phyloP scores from a whole-genome alignment of 2,113 vertebrate genomes.

The Eulacestoma nigropectus region DNA sequence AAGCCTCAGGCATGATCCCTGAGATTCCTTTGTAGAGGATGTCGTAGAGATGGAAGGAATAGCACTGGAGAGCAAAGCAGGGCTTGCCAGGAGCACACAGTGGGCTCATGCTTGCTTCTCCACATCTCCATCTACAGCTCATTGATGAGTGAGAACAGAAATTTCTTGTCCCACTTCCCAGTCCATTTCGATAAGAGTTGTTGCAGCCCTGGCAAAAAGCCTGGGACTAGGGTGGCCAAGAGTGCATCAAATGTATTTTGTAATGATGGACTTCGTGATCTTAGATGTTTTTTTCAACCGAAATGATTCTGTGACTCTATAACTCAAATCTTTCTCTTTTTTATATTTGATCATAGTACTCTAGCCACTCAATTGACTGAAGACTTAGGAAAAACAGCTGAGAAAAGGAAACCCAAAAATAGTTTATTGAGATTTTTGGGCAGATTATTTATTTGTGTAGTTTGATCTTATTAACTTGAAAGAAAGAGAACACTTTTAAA shows the following conservation, averaged over 20 bases:
- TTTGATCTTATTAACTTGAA: neutral
- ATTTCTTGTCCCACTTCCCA: neutral
- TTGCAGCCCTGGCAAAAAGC: neutral
- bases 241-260: neutral
- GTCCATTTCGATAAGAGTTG: neutral
- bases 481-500: neutral
- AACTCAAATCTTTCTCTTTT: neutral
- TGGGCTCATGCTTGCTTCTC: neutral
- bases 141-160: neutral
- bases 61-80: neutral
- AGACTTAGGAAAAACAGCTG: neutral
- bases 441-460: neutral
- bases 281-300: neutral
- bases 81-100: neutral
- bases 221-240: neutral
- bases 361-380: neutral
- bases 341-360: neutral
- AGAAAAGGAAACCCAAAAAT: neutral
- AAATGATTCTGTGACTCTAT: neutral
- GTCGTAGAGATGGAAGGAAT: accelerated
- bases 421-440: neutral
- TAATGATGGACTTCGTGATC: neutral
- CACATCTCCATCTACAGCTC: neutral
- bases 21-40: neutral
- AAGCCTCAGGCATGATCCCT: neutral